Evolutionary conservation across 2,888 invertebrate genomes (phyloP), one percentile per base, ranked within the genome.

Genomic region (Baronia brevicornis): DNA sequence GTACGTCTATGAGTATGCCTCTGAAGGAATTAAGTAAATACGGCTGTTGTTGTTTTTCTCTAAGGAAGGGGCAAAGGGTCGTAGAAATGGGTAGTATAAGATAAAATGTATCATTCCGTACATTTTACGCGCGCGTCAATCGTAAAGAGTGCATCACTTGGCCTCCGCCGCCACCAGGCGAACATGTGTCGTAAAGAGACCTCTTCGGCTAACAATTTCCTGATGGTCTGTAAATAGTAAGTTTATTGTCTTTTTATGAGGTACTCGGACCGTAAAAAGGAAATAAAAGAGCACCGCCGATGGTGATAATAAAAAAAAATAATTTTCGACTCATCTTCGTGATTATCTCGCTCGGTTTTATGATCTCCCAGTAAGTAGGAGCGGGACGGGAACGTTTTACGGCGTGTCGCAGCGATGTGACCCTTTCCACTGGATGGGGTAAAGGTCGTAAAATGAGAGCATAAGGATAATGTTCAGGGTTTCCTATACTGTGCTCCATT

Each of bases 231-330:
- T 85, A 85, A 85, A 85, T 85, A 84, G 84, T 84, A 84, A 84
- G 82, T 85, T 85, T 85, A 85, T 78, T 84, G 84, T 84, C 78
- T 82, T 84, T 84, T 85, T 85, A 85, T 85, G 85, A 84, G 84
- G 84, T 84, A 84, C 84, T 84, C 82, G 78, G 82, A 80, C 80
- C 84, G 80, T 85, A 84, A 85, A 85, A 85, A 84, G 77, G 84
- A 84, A 85, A 85, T 85, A 85, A 85, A 85, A 84, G 82, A 79
- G 84, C 84, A 80, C 84, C 84, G 80, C 84, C 82, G 84, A 79
- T 84, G 82, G 84, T 78, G 84, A 80, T 84, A 84, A 84, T 84
- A 84, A 84, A 84, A 84, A n/a, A 84, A 82, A 84, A 84, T 78
- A 82, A 82, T 80, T 82, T 80, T 82, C 84, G 78, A 78, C 84